Evolutionary conservation across 2,797 vertebrate species (phyloP).

Genomic region (Sternarchorhynchus goeldii): DNA sequence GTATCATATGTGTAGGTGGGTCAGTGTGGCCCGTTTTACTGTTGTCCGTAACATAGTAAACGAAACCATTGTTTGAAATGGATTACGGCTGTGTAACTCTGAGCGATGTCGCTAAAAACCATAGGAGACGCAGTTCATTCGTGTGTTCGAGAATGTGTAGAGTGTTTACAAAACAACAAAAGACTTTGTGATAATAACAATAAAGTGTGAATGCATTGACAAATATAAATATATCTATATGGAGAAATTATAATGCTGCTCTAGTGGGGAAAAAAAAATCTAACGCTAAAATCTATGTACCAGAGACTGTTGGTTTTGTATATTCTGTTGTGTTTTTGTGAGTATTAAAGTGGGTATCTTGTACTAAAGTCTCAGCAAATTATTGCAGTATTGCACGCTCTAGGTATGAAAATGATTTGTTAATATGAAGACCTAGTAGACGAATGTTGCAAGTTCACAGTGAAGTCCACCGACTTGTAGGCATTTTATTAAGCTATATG

Average conservation of each 20-base stretch:
- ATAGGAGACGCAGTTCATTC: slow-evolving; percentile 67
- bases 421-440: too few relatives aligned
- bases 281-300: slow-evolving; percentile 61
- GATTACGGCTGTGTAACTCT: slow-evolving; percentile 55
- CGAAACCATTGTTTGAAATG: slow-evolving; percentile 53
- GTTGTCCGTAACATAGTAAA: slow-evolving; percentile 68
- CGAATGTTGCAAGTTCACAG: background rate
- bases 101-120: slow-evolving; percentile 69
- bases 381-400: background rate
- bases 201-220: slow-evolving; percentile 64
- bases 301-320: slow-evolving; percentile 85
- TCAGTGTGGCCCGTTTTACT: slow-evolving; percentile 70
- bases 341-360: slow-evolving; percentile 82
- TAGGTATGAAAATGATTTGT: too few relatives aligned
- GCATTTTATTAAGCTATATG: background rate
- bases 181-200: slow-evolving; percentile 60
- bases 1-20: slow-evolving; percentile 66
- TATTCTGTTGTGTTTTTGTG: slow-evolving; percentile 82
- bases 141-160: slow-evolving; percentile 41
- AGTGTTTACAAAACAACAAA: slow-evolving; percentile 51
- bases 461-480: background rate
- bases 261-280: slow-evolving; percentile 76
- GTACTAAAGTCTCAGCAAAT: slow-evolving; percentile 44
- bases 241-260: slow-evolving; percentile 74
- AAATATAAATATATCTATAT: slow-evolving; percentile 68